Evolutionary conservation across 2,888 invertebrate genomes (phyloP).

Genomic region (Timema cristinae): DNA sequence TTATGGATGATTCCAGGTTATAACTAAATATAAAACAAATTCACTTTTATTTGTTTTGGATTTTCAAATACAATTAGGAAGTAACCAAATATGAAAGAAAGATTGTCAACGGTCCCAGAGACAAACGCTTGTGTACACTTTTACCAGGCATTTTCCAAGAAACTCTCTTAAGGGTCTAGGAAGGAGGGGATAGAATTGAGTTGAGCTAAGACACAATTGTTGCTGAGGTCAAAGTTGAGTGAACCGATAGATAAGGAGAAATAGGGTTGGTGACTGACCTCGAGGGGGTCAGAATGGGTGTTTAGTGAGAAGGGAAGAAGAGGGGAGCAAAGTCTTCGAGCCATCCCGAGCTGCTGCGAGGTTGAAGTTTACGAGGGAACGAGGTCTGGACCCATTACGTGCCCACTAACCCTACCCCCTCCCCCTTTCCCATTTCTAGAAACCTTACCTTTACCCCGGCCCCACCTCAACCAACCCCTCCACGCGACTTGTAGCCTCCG

Average conservation of each 20-base stretch:
- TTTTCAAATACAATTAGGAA: no score
- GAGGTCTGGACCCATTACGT: conserved; percentile 15
- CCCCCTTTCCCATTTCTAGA: not conserved
- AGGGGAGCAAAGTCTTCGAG: not conserved
- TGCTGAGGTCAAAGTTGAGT: not conserved
- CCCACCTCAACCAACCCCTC: conserved; percentile 6
- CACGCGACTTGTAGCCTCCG: no score
- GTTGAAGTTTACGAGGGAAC: conserved; percentile 9
- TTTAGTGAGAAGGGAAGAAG: not conserved
- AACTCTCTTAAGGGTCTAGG: not conserved
- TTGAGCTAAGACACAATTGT: not conserved
- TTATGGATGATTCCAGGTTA: no score
- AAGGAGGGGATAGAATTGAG: not conserved
- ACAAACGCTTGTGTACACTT: not conserved
- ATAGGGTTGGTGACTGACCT: not conserved
- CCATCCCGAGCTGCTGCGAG: not conserved
- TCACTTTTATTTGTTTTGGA: no score
- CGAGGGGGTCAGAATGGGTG: not conserved
- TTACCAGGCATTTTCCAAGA: conserved; percentile 3
- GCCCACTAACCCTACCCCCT: conserved; percentile 7
- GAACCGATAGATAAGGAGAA: not conserved
- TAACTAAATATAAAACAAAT: no score
- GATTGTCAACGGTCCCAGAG: no score
- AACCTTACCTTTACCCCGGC: not conserved
- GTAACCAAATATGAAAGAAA: no score